These are phyloP conservation scores for Hoplostethus mediterraneus DNA, from an alignment of 2,797 vertebrate genomes.

Conservation along the genomic window DNA sequence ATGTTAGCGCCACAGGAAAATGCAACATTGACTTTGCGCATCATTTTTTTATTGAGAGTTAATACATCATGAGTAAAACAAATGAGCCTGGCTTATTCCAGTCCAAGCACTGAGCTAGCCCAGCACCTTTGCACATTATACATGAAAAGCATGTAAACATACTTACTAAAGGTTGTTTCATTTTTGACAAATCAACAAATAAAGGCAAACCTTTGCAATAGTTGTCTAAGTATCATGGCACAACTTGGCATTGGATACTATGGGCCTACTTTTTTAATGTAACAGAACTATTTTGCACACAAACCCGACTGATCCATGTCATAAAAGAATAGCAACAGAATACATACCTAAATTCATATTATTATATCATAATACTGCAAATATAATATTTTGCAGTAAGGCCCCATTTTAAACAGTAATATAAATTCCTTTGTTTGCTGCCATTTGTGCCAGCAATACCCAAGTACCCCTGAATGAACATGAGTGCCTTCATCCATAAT, in stretches of 20 bases:
- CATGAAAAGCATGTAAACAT: constrained; percentile 4
- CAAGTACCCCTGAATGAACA: background rate
- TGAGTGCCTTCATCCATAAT: background rate
- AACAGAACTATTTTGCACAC: constrained; percentile 7
- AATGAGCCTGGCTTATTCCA: constrained; percentile 5
- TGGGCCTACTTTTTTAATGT: constrained; percentile 1
- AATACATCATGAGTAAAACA: constrained; percentile 6
- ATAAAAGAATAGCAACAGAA: background rate
- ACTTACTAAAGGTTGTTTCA: background rate
- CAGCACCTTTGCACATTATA: background rate
- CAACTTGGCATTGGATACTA: background rate
- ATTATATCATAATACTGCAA: too few species aligned
- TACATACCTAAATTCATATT: background rate
- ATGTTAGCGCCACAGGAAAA: background rate
- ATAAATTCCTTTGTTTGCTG: too few species aligned
- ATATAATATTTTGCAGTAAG: background rate
- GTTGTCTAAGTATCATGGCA: constrained; percentile 3
- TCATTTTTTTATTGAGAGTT: constrained; percentile 32
- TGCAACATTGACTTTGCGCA: background rate
- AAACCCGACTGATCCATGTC: constrained; percentile 5
- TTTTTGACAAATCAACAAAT: constrained; percentile 14
- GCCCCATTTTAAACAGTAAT: background rate
- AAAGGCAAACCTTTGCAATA: background rate
- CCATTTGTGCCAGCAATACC: background rate
- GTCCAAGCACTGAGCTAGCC: background rate